phyloP scores from a whole-genome alignment of 2,797 vertebrate species.

The Heteromormyrus szaboi region DNA sequence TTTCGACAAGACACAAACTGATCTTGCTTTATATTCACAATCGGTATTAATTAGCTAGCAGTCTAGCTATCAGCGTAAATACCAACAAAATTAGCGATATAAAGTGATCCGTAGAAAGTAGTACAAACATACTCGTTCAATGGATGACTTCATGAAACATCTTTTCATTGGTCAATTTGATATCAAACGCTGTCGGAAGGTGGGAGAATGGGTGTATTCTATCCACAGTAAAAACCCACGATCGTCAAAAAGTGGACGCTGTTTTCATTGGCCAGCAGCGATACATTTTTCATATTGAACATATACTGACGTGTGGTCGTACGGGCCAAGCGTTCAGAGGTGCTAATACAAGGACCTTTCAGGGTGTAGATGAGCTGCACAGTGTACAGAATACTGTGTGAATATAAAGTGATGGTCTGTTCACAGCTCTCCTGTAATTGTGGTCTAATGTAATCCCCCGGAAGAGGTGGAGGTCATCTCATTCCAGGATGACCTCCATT shows the following conservation, averaged over 20 bases:
- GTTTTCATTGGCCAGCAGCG: not conserved
- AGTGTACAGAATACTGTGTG: not conserved
- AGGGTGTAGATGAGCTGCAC: not conserved
- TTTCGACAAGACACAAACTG: not conserved
- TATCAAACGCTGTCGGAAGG: not conserved
- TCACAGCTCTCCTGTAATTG: not conserved
- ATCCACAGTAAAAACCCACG: not conserved
- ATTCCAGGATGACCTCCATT: slow-evolving; percentile 4
- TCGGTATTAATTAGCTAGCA: not conserved
- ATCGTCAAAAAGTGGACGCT: not conserved
- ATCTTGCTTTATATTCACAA: not conserved
- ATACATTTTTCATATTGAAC: not conserved
- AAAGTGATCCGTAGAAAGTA: not conserved
- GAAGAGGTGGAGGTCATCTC: not conserved
- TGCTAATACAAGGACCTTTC: not conserved
- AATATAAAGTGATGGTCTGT: not conserved
- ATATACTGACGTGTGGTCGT: not conserved
- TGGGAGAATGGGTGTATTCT: not conserved
- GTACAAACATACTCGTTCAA: not conserved
- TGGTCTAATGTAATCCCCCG: not conserved
- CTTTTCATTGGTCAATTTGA: not conserved
- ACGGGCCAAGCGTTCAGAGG: not conserved
- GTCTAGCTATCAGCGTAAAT: not conserved
- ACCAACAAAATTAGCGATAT: not conserved
- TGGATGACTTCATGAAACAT: not conserved